These are phyloP conservation scores for Rugalucina vietnamica DNA, from an alignment of 2,888 invertebrate genomes.

Conservation along the genomic window DNA sequence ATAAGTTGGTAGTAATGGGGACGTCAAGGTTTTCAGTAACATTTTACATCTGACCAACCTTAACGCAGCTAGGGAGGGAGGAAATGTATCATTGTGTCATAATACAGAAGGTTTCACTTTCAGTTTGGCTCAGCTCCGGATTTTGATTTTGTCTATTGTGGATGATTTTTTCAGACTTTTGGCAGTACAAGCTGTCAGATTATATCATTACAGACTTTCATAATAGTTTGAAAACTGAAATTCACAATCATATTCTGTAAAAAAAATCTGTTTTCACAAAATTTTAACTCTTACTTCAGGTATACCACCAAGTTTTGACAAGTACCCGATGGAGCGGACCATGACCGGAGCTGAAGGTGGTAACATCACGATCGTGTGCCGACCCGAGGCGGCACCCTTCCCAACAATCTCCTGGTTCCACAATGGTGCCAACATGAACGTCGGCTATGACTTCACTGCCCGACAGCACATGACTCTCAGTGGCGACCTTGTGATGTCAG, in stretches of 20 bases:
- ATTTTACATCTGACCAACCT: conserved; percentile 66
- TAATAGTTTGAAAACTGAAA: background rate
- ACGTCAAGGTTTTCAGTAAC: conserved; percentile 58
- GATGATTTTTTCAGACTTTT: too few relatives aligned
- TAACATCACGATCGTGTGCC: conserved; percentile 94
- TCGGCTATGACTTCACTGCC: conserved; percentile 36
- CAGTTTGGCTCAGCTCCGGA: conserved; percentile 94
- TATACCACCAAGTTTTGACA: conserved; percentile 93
- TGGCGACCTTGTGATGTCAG: conserved; percentile 88
- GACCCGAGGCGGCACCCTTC: conserved; percentile 96
- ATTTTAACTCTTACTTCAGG: too few relatives aligned
- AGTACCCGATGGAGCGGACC: conserved; percentile 91
- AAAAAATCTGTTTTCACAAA: background rate
- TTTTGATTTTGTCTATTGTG: too few relatives aligned
- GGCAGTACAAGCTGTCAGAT: too few relatives aligned
- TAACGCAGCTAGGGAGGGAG: conserved; percentile 87
- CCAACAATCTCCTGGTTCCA: conserved; percentile 93
- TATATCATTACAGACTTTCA: background rate
- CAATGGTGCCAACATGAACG: conserved; percentile 86
- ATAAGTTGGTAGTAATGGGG: too few relatives aligned
- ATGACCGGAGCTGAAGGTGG: conserved; percentile 97
- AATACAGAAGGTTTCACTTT: conserved; percentile 90
- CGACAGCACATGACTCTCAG: conserved; percentile 49
- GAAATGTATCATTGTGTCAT: conserved; percentile 96
- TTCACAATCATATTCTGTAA: too few relatives aligned